A percentile compares a stretch with the other conserved stretches of the same genome.
These are phyloP conservation scores for Furcula furcula DNA, from an alignment of 2,888 invertebrate genomes.

Conservation along the genomic window DNA sequence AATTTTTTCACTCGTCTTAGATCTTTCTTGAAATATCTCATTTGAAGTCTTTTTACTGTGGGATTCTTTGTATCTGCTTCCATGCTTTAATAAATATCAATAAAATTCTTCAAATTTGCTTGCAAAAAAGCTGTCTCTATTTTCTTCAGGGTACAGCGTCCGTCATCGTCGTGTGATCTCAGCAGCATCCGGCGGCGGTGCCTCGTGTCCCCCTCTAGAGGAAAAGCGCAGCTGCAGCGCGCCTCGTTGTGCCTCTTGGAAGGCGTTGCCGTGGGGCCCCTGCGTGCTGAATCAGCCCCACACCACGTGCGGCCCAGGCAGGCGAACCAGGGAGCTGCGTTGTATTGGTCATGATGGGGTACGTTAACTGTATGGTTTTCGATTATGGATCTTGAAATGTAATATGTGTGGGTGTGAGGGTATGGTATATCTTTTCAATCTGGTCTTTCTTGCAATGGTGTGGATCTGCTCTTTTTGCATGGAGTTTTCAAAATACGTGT, in stretches of 20 bases:
- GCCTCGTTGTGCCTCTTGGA: conserved; percentile 79
- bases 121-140: no score
- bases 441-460: no score
- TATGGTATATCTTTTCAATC: no score
- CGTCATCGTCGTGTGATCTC: conserved; percentile 70
- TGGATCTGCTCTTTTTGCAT: no score
- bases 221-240: conserved; percentile 79
- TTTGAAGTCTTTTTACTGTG: no score
- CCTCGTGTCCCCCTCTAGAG: conserved; percentile 74
- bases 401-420: no score
- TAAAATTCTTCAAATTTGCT: not conserved
- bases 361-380: not conserved
- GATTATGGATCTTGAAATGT: no score
- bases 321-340: conserved; percentile 76
- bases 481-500: no score
- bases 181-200: conserved; percentile 76
- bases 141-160: conserved; percentile 67
- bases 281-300: conserved; percentile 69
- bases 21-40: no score
- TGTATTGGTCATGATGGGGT: conserved; percentile 82
- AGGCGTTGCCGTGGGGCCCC: conserved; percentile 75
- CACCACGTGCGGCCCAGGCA: conserved; percentile 82
- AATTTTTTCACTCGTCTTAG: no score
- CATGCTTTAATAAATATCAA: no score
- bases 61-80: no score